phyloP scores from a whole-genome alignment of 2,113 vertebrate genomes.

The Cyanoliseus patagonus region DNA sequence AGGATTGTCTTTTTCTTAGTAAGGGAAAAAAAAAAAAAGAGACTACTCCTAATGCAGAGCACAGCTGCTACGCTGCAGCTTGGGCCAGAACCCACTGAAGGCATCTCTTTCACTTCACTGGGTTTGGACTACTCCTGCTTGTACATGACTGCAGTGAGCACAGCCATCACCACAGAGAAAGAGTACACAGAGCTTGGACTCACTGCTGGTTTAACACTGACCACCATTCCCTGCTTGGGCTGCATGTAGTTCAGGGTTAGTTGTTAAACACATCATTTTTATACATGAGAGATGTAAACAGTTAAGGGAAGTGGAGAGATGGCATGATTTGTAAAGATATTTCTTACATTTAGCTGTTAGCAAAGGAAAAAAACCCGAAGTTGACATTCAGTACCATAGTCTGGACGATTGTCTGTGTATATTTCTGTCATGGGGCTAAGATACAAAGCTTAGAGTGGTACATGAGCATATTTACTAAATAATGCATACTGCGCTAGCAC shows the following conservation, averaged over 20 bases:
- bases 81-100: neutral
- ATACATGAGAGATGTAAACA: neutral
- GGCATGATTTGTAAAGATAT: neutral
- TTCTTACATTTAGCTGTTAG: neutral
- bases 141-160: neutral
- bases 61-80: neutral
- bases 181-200: neutral
- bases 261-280: neutral
- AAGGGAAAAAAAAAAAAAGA: neutral
- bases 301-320: neutral
- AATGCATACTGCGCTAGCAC: neutral
- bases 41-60: neutral
- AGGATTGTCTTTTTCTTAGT: neutral
- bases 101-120: neutral
- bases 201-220: neutral
- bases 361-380: neutral
- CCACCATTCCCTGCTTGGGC: neutral
- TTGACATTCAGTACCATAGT: neutral
- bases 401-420: neutral
- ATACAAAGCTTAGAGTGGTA: conserved; percentile 15
- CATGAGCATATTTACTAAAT: neutral
- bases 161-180: neutral
- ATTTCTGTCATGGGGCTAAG: neutral
- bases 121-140: neutral
- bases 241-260: neutral